Evolutionary conservation across 2,113 vertebrate species (phyloP).

Genomic region (Mustela lutreola): DNA sequence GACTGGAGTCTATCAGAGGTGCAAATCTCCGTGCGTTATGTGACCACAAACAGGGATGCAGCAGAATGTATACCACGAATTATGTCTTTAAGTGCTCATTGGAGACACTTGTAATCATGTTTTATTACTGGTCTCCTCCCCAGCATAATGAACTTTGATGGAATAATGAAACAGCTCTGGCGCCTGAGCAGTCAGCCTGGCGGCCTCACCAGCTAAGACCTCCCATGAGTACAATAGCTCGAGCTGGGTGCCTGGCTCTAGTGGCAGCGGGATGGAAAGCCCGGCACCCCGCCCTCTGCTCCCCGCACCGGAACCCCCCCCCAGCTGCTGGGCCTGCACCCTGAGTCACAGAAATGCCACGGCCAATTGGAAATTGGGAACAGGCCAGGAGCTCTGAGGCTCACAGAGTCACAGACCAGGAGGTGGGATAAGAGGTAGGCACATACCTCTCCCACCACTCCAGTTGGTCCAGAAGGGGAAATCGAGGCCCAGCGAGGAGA

Average conservation of each 20-base stretch:
- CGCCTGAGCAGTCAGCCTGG: slow-evolving; percentile 87
- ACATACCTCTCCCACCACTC: background rate
- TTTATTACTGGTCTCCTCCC: slow-evolving; percentile 88
- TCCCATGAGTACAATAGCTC: slow-evolving; percentile 86
- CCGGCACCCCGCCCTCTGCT: slow-evolving; percentile 78
- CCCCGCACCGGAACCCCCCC: background rate
- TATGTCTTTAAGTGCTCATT: slow-evolving; percentile 86
- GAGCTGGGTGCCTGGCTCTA: slow-evolving; percentile 73
- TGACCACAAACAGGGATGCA: slow-evolving; percentile 85
- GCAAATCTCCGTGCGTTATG: slow-evolving; percentile 82
- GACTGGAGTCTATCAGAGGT: slow-evolving; percentile 81
- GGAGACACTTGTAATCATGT: slow-evolving; percentile 88
- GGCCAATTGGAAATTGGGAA: slow-evolving; percentile 9
- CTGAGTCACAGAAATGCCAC: slow-evolving; percentile 27
- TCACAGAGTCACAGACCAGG: accelerated
- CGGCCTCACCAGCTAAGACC: slow-evolving; percentile 86
- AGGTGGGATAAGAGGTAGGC: accelerated
- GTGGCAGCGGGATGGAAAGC: slow-evolving; percentile 77
- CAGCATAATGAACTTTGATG: slow-evolving; percentile 89
- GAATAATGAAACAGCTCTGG: slow-evolving; percentile 88
- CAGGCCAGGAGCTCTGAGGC: background rate
- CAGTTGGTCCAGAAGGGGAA: background rate
- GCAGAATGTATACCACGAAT: slow-evolving; percentile 85
- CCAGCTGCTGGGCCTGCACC: slow-evolving; percentile 70
- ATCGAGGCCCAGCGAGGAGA: background rate